Percentiles rank a stretch among this genome's conserved stretches.
phyloP scores from a whole-genome alignment of 2,888 invertebrate genomes.

The Julus scandinavius region DNA sequence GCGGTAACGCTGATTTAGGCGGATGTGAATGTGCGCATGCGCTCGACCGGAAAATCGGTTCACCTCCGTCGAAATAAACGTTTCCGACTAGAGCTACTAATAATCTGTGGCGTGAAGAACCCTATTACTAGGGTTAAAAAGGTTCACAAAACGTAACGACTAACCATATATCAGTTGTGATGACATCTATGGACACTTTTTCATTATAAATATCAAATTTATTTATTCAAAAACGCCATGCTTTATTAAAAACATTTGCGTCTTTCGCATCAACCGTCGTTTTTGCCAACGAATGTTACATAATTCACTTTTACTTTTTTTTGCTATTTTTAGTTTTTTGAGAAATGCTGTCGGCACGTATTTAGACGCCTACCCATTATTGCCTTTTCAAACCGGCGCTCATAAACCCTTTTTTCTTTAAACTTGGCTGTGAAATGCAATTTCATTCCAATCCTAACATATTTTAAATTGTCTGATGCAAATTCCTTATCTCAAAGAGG shows the following conservation, averaged over 20 bases:
- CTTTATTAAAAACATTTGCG: neutral
- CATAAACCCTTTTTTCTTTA: neutral
- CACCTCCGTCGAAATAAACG: too few relatives aligned
- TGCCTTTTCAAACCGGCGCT: neutral
- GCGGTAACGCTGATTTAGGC: too few relatives aligned
- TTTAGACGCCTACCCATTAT: constrained; percentile 22
- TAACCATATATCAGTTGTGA: neutral
- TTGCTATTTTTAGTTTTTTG: neutral
- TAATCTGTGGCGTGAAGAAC: too few relatives aligned
- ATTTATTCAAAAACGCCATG: neutral
- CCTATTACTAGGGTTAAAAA: neutral
- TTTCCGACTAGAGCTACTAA: too few relatives aligned
- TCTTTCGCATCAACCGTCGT: neutral
- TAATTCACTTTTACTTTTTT: neutral
- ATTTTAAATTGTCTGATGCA: neutral
- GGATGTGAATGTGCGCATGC: too few relatives aligned
- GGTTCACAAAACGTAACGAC: neutral
- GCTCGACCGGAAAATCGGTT: too few relatives aligned
- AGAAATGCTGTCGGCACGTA: neutral
- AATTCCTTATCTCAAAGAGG: too few relatives aligned
- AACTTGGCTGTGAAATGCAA: neutral
- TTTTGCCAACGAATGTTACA: constrained; percentile 36
- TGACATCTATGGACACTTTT: neutral
- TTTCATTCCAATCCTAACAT: neutral
- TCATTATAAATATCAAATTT: neutral